phyloP scores from a whole-genome alignment of 2,113 vertebrate genomes.

The Pipra filicauda region DNA sequence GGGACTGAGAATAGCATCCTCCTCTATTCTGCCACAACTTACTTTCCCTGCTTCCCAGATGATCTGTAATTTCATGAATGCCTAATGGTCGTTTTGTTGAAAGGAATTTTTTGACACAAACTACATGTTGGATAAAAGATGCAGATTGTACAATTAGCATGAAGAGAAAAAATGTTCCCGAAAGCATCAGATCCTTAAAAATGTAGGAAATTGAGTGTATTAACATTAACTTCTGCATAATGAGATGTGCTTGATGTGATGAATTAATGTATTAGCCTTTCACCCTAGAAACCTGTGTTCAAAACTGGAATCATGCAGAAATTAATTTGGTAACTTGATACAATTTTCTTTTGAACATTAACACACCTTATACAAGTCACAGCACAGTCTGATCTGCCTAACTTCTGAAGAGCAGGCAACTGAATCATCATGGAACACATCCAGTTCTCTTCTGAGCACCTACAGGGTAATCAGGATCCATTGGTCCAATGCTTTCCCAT shows the following conservation, averaged over 20 bases:
- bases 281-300: background rate
- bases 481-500: background rate
- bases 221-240: background rate
- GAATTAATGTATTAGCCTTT: slow-evolving; percentile 35
- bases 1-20: background rate
- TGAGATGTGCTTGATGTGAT: background rate
- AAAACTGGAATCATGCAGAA: background rate
- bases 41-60: background rate
- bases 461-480: accelerated
- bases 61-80: background rate
- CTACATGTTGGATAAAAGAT: background rate
- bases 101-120: slow-evolving; percentile 1
- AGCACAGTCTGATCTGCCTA: background rate
- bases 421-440: background rate
- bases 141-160: background rate
- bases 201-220: background rate
- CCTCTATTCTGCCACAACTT: background rate
- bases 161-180: background rate
- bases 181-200: slow-evolving; percentile 4
- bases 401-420: background rate
- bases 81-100: background rate
- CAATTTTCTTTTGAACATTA: background rate
- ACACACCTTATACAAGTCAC: background rate
- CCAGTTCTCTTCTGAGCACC: background rate
- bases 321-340: background rate